These are phyloP conservation scores for Macrotis lagotis DNA, from an alignment of 2,113 vertebrate species.

Conservation along the genomic window DNA sequence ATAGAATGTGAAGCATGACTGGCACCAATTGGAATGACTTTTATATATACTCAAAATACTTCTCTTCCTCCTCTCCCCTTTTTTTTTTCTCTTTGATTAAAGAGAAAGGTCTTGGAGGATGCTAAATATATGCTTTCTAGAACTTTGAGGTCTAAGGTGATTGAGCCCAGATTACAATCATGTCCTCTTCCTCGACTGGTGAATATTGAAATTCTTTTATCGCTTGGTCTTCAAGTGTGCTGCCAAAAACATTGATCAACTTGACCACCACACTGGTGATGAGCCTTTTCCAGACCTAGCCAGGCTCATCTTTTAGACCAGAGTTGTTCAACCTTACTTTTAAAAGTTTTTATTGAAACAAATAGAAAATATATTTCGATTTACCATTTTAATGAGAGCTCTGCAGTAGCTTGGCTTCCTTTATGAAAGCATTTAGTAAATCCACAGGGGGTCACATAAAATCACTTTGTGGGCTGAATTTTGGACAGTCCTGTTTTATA, in stretches of 20 bases:
- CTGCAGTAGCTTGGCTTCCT: too few species aligned
- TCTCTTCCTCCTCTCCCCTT: background rate
- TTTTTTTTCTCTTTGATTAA: background rate
- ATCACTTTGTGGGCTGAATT: too few species aligned
- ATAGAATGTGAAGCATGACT: background rate
- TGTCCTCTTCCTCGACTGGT: background rate
- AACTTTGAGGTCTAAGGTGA: background rate
- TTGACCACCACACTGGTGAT: background rate
- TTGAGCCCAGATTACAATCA: background rate
- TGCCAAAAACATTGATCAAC: background rate
- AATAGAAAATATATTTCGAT: too few species aligned
- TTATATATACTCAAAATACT: background rate
- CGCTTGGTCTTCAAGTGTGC: background rate
- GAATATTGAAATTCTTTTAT: background rate
- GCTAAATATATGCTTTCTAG: background rate
- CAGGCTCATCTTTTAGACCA: background rate
- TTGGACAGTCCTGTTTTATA: too few species aligned
- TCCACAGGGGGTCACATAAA: too few species aligned
- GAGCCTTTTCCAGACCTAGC: background rate
- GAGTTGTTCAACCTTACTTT: too few species aligned
- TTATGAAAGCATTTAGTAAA: too few species aligned
- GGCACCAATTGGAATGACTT: background rate
- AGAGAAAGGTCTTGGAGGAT: background rate
- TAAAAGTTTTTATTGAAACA: too few species aligned
- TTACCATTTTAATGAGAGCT: too few species aligned